A percentile compares a stretch with the other conserved stretches of the same genome.
phyloP scores from a whole-genome alignment of 2,888 invertebrate genomes.

The Heliconius sara region DNA sequence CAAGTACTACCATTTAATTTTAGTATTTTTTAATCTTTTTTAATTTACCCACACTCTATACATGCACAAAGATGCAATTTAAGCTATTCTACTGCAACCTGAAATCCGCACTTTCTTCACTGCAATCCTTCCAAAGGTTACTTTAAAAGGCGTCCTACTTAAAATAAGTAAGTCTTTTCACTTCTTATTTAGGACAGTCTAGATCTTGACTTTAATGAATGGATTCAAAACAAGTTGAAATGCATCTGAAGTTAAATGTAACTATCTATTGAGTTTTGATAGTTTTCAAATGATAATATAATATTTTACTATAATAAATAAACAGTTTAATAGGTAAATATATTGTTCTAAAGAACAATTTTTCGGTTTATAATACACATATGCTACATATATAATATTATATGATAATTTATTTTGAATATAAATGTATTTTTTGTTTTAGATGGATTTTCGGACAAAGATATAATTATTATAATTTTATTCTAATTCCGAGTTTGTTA shows the following conservation, averaged over 20 bases:
- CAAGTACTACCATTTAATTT: neutral
- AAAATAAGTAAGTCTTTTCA: slow-evolving; percentile 31
- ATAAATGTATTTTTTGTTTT: neutral
- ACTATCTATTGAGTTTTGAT: neutral
- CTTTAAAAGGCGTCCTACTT: slow-evolving; percentile 26
- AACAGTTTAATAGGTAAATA: too few species aligned
- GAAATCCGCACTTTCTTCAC: slow-evolving; percentile 19
- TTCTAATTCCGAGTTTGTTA: slow-evolving; percentile 65
- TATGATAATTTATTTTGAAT: too few species aligned
- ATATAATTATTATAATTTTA: slow-evolving; percentile 62
- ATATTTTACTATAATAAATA: neutral
- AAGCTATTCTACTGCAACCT: slow-evolving; percentile 25
- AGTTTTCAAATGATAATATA: neutral
- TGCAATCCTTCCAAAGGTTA: slow-evolving; percentile 10
- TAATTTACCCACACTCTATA: neutral
- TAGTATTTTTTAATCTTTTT: neutral
- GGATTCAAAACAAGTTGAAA: slow-evolving; percentile 20
- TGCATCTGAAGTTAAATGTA: neutral
- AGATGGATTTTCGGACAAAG: slow-evolving; percentile 64
- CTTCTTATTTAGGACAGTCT: slow-evolving; percentile 22
- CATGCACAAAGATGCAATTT: slow-evolving; percentile 25
- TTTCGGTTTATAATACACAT: too few species aligned
- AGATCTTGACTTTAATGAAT: slow-evolving; percentile 20
- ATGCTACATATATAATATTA: too few species aligned
- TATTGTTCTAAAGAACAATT: too few species aligned